A percentile compares a stretch with the other conserved stretches of the same genome.
These are phyloP conservation scores for Crotophaga sulcirostris DNA, from an alignment of 2,113 vertebrate species.

Conservation along the genomic window DNA sequence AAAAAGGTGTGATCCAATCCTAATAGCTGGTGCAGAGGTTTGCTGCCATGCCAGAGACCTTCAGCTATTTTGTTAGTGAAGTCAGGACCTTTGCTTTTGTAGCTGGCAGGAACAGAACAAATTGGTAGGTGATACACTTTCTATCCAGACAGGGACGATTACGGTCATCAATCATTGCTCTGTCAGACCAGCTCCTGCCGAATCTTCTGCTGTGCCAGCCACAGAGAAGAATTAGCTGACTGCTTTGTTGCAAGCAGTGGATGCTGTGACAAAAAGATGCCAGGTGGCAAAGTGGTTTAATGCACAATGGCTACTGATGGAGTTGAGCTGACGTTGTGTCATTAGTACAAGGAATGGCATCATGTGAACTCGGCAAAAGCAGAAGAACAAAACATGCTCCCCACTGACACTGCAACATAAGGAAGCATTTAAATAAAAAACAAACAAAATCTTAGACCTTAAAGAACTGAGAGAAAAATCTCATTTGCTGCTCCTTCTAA, in stretches of 20 bases:
- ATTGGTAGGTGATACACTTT: slow-evolving; percentile 52
- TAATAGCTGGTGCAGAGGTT: neutral
- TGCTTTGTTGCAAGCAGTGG: neutral
- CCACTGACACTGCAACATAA: neutral
- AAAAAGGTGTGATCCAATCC: neutral
- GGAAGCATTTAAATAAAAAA: neutral
- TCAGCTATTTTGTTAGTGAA: slow-evolving; percentile 18
- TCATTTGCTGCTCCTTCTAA: neutral
- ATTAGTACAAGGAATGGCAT: neutral
- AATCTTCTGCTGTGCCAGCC: slow-evolving; percentile 14
- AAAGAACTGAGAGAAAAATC: neutral
- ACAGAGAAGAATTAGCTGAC: slow-evolving; percentile 17
- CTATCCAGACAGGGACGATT: slow-evolving; percentile 8
- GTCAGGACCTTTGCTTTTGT: slow-evolving; percentile 31
- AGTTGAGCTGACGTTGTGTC: neutral
- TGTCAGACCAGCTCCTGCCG: neutral
- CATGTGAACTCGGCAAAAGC: neutral
- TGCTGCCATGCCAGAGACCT: neutral
- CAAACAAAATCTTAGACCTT: neutral
- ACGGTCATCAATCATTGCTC: slow-evolving; percentile 57
- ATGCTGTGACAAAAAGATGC: neutral
- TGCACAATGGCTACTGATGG: neutral
- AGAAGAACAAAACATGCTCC: neutral
- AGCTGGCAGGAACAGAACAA: slow-evolving; percentile 45
- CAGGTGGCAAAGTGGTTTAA: neutral